Conservation (phyloP, 2,888 invertebrate species). For the Agonopterix subpropinquella region DNA sequence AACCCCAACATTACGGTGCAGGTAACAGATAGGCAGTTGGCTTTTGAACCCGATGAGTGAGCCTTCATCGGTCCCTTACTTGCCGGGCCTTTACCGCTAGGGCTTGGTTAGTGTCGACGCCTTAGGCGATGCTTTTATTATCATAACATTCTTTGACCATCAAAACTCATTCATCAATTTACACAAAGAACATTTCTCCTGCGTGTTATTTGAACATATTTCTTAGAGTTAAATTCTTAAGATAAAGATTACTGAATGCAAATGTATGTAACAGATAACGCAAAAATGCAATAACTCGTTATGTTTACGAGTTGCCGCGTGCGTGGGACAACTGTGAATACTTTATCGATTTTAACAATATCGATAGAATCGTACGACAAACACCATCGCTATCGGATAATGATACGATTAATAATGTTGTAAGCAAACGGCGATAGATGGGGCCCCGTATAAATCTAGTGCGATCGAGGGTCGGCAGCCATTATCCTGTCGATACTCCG, state of each 20-base stretch:
- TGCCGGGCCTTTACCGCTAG: conserved; percentile 2
- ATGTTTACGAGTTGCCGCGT: no score
- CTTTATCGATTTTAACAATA: neutral
- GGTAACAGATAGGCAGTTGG: conserved; percentile 56
- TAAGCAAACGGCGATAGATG: conserved; percentile 43
- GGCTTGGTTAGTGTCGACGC: conserved; percentile 1
- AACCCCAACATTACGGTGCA: conserved; percentile 36
- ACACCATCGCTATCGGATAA: conserved; percentile 14
- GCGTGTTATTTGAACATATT: no score
- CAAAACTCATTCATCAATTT: no score
- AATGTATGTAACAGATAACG: no score
- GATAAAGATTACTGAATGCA: no score
- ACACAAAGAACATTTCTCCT: no score
- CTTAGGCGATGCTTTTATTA: neutral
- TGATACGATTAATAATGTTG: conserved; percentile 51
- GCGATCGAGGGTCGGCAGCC: conserved; percentile 36
- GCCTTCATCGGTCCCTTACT: conserved; percentile 45
- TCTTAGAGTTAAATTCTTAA: no score
- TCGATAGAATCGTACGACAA: neutral
- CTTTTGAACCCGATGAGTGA: conserved; percentile 71
- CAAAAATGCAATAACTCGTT: no score
- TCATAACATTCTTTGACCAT: no score
- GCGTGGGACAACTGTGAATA: no score
- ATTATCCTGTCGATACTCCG: conserved; percentile 71
- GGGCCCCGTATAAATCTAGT: conserved; percentile 38